A percentile compares a stretch with the other conserved stretches of the same genome.
phyloP scores from a whole-genome alignment of 1,140 invertebrate species.

The Drosophila ambigua region DNA sequence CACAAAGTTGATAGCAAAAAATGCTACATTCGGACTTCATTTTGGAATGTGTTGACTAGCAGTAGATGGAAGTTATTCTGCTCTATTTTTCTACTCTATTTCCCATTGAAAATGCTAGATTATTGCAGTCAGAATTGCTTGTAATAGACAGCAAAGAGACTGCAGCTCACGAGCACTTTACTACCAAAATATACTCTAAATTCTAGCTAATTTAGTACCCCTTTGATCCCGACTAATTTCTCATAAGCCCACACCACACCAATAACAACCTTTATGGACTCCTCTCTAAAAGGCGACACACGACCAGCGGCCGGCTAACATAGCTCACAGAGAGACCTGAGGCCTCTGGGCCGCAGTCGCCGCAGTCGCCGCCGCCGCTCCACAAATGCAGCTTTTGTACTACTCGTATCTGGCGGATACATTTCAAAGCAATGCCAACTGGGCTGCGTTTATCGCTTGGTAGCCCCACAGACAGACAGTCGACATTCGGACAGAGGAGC shows the following conservation, averaged over 20 bases:
- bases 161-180: too few species aligned
- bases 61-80: too few species aligned
- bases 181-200: too few species aligned
- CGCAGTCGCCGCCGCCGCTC: slow-evolving; percentile 15
- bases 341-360: slow-evolving; percentile 10
- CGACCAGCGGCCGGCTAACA: neutral
- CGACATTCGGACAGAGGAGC: slow-evolving; percentile 14
- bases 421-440: slow-evolving; percentile 77
- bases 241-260: neutral
- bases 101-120: too few species aligned
- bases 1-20: too few species aligned
- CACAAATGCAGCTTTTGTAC: slow-evolving; percentile 54
- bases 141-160: too few species aligned
- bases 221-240: neutral
- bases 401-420: slow-evolving; percentile 71
- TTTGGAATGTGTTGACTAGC: too few species aligned
- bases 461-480: slow-evolving; percentile 50
- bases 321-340: neutral
- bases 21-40: too few species aligned
- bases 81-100: too few species aligned
- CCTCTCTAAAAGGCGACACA: slow-evolving; percentile 17
- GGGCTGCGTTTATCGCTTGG: slow-evolving; percentile 71
- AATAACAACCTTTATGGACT: neutral
- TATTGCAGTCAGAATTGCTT: too few species aligned
- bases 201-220: neutral